Evolutionary conservation across 1,140 invertebrate species (phyloP).

Genomic region (Tetragonula clypearis): DNA sequence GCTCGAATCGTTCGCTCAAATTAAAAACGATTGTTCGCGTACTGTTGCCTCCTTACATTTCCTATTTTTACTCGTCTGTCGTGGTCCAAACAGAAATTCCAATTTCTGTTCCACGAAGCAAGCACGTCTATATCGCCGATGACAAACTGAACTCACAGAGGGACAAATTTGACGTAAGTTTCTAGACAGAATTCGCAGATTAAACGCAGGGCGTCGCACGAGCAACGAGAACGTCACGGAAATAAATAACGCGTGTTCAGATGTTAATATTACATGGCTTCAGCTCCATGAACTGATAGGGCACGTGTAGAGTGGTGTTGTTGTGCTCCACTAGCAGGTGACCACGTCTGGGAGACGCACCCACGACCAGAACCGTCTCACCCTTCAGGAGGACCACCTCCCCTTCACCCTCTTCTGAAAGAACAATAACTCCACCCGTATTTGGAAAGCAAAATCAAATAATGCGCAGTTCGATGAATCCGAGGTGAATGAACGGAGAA

Average conservation of each 20-base stretch:
- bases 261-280: slow-evolving; percentile 83
- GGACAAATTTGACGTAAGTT: not conserved
- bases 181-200: not conserved
- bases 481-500: no score
- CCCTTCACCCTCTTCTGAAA: slow-evolving; percentile 83
- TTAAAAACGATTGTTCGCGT: not conserved
- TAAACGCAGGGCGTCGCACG: not conserved
- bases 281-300: slow-evolving; percentile 93
- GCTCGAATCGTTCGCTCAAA: not conserved
- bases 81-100: not conserved
- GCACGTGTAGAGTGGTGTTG: slow-evolving; percentile 90
- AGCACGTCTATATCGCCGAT: not conserved
- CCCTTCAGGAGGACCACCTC: slow-evolving; percentile 88
- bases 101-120: no score
- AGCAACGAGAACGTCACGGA: not conserved
- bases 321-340: slow-evolving; percentile 93
- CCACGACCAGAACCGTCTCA: slow-evolving; percentile 91
- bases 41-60: not conserved
- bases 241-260: slow-evolving; percentile 69
- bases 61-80: not conserved
- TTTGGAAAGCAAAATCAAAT: slow-evolving; percentile 7
- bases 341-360: slow-evolving; percentile 89
- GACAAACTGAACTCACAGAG: not conserved
- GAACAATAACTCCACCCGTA: slow-evolving; percentile 27
- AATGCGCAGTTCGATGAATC: not conserved